These are phyloP conservation scores for Lycopodina hypogea DNA, from an alignment of 37 sponge, comb jelly and placozoan species.

Conservation along the genomic window DNA sequence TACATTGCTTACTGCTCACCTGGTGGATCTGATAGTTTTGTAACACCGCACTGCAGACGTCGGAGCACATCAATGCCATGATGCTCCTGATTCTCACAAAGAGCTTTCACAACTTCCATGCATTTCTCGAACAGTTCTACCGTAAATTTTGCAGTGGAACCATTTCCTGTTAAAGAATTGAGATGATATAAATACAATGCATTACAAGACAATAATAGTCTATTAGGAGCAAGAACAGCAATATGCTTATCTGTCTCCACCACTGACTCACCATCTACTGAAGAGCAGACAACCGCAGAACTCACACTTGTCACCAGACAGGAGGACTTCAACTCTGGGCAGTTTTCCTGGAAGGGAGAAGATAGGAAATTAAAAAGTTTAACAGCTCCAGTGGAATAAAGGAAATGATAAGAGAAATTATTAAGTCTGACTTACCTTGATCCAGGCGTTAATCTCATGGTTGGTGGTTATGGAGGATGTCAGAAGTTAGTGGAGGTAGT, in stretches of 20 bases:
- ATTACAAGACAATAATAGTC: neutral
- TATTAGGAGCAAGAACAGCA: too few relatives aligned
- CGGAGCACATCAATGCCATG: slow-evolving; percentile 43
- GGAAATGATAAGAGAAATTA: too few relatives aligned
- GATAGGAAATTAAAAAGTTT: too few relatives aligned
- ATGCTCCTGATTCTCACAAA: slow-evolving; percentile 6
- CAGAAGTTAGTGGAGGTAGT: neutral
- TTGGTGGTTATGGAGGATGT: slow-evolving; percentile 25
- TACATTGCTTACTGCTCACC: slow-evolving; percentile 19
- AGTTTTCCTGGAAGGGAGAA: slow-evolving; percentile 8
- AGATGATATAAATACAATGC: too few relatives aligned
- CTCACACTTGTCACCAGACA: slow-evolving; percentile 30
- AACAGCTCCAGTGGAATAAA: too few relatives aligned
- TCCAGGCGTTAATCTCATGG: slow-evolving; percentile 40
- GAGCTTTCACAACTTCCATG: slow-evolving; percentile 25
- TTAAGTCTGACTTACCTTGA: neutral
- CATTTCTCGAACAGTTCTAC: slow-evolving; percentile 38
- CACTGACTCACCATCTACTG: slow-evolving; percentile 25
- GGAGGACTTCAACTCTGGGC: neutral
- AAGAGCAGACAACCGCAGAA: slow-evolving; percentile 23
- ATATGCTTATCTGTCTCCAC: too few relatives aligned
- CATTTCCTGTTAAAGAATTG: slow-evolving; percentile 28
- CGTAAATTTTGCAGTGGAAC: slow-evolving; percentile 14
- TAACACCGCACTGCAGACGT: slow-evolving; percentile 34
- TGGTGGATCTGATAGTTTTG: slow-evolving; percentile 46